Evolutionary conservation across 2,797 vertebrate genomes (phyloP).

Genomic region (Acrossocheilus wenchowensis): DNA sequence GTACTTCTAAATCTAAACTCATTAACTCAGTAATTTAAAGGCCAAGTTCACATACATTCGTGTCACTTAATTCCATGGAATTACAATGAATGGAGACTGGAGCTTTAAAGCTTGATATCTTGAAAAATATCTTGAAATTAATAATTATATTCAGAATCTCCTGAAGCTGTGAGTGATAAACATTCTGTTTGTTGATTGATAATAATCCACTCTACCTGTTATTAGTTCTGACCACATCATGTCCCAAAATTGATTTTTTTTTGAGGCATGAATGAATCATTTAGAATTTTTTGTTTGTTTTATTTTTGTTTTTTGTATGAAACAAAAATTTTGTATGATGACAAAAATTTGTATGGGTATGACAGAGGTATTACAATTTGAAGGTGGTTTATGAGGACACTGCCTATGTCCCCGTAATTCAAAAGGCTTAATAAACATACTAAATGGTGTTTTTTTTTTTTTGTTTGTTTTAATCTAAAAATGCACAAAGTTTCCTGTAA

Average conservation of each 20-base stretch:
- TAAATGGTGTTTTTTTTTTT: not conserved
- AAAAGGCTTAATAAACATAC: no score
- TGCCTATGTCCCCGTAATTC: no score
- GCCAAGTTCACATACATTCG: not conserved
- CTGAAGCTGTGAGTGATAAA: not conserved
- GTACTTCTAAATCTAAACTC: not conserved
- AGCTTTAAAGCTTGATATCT: not conserved
- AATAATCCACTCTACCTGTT: not conserved
- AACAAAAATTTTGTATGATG: no score
- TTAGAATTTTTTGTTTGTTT: no score
- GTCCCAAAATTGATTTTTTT: not conserved
- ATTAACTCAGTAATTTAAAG: not conserved
- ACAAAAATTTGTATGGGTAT: no score
- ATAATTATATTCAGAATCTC: not conserved
- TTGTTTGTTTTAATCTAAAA: not conserved
- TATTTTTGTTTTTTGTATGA: not conserved
- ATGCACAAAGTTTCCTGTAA: no score
- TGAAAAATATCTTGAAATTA: not conserved
- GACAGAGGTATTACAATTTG: no score
- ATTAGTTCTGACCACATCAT: not conserved
- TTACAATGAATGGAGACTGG: not conserved
- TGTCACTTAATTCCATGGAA: not conserved
- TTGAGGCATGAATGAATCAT: not conserved
- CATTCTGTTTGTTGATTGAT: not conserved
- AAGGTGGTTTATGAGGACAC: no score